Evolutionary conservation across 2,113 vertebrate species (phyloP).

Genomic region (Oncorhynchus clarkii): DNA sequence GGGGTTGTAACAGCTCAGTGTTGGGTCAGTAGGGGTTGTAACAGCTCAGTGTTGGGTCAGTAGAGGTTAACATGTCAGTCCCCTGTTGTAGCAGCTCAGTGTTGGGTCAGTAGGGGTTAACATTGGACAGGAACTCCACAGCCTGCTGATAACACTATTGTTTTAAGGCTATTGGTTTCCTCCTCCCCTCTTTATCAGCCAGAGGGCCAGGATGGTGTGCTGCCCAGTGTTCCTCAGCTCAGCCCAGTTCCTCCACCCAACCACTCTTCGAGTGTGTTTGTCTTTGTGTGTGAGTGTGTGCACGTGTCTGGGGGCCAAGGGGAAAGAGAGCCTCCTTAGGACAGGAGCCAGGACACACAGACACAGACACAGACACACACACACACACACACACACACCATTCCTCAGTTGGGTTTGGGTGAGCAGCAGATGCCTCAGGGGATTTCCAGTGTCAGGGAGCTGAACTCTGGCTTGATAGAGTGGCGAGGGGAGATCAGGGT

Average conservation of each 20-base stretch:
- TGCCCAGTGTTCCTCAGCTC: constrained; percentile 30
- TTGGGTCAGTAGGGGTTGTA: no score
- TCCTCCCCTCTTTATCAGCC: constrained; percentile 34
- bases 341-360: constrained; percentile 3
- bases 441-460: neutral
- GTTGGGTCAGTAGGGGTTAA: constrained; percentile 37
- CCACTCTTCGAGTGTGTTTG: no score
- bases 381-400: constrained; percentile 4
- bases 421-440: neutral
- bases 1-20: no score
- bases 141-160: constrained; percentile 51
- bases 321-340: neutral
- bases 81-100: neutral
- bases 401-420: neutral
- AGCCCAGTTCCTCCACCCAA: neutral
- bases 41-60: no score
- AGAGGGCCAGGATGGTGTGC: constrained; percentile 5
- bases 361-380: neutral
- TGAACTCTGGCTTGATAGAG: neutral
- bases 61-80: no score
- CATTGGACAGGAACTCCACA: constrained; percentile 38
- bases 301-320: neutral
- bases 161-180: constrained; percentile 58
- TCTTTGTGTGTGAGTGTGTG: no score
- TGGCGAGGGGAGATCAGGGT: neutral